These are phyloP conservation scores for Saxidomus purpurata DNA, from an alignment of 1,140 invertebrate species.

Conservation along the genomic window DNA sequence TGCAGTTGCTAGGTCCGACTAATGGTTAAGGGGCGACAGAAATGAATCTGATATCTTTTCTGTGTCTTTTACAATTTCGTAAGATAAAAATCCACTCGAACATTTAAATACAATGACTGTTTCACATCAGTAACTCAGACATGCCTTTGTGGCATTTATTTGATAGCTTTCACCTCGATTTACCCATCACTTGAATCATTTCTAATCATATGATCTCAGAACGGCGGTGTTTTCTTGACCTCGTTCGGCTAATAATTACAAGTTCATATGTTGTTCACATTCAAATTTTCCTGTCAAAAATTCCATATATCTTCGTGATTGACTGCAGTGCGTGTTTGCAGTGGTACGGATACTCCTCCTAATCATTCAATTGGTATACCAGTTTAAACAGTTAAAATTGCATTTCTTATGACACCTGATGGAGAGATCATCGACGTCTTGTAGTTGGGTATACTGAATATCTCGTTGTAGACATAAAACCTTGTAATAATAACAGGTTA, in stretches of 20 bases:
- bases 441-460: background rate
- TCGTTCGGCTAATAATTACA: slow-evolving; percentile 46
- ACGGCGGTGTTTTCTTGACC: slow-evolving; percentile 48
- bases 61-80: too few species aligned
- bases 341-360: background rate
- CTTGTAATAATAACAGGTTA: slow-evolving; percentile 15
- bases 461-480: slow-evolving; percentile 10
- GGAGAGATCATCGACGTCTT: too few species aligned
- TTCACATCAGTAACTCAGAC: background rate
- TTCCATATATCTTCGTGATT: slow-evolving; percentile 45
- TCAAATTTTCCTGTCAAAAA: slow-evolving; percentile 49
- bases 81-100: background rate
- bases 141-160: slow-evolving; percentile 22
- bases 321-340: slow-evolving; percentile 5
- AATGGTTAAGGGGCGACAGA: too few species aligned
- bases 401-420: too few species aligned
- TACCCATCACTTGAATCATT: slow-evolving; percentile 51
- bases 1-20: too few species aligned
- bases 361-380: too few species aligned
- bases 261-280: slow-evolving; percentile 42
- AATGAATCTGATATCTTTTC: too few species aligned
- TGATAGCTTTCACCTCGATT: slow-evolving; percentile 55
- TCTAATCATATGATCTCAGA: slow-evolving; percentile 50
- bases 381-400: too few species aligned
- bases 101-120: background rate